Evolutionary conservation across 2,797 vertebrate genomes (phyloP).

Genomic region (Molossus alvarezi): DNA sequence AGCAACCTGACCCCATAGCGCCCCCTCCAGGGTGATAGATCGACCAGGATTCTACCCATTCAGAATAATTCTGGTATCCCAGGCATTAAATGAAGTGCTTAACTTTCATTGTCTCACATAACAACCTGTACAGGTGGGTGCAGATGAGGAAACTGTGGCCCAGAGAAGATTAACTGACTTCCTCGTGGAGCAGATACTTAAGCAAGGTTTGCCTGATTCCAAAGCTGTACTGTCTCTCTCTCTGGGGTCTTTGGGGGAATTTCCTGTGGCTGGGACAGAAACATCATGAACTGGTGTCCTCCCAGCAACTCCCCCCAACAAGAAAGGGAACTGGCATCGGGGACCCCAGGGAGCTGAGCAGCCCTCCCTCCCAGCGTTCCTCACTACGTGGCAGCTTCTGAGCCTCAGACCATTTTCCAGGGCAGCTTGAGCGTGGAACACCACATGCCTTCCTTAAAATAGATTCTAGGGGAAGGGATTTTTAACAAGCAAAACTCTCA

Average conservation of each 20-base stretch:
- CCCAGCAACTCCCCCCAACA: background rate
- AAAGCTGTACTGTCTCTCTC: background rate
- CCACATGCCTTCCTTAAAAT: constrained; percentile 9
- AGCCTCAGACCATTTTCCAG: background rate
- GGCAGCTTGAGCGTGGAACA: background rate
- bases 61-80: background rate
- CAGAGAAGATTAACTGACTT: background rate
- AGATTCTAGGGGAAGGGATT: background rate
- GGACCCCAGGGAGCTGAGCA: background rate
- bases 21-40: background rate
- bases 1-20: background rate
- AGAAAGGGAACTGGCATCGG: background rate
- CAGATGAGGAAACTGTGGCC: background rate
- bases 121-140: background rate
- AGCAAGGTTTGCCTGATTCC: background rate
- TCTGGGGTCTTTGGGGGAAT: background rate
- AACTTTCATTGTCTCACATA: background rate
- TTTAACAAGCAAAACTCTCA: background rate
- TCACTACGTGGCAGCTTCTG: background rate
- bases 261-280: background rate
- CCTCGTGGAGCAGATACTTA: background rate
- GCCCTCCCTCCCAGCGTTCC: background rate
- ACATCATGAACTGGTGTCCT: background rate
- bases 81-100: background rate
- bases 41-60: background rate